phyloP scores from a whole-genome alignment of 2,797 vertebrate genomes.

The Falco naumanni region DNA sequence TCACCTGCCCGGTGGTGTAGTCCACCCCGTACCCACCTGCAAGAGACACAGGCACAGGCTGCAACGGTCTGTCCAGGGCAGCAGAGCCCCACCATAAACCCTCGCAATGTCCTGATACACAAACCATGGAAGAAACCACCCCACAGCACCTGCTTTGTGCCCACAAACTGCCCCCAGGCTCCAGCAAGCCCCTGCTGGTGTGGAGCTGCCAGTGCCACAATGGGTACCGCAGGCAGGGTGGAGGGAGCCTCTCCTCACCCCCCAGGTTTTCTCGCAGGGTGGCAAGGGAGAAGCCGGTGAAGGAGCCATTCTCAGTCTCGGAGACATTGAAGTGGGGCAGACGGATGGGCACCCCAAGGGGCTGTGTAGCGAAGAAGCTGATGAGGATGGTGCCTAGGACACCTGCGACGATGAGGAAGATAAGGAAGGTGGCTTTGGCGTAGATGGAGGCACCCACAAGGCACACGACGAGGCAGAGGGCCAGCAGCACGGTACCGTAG shows the following conservation, averaged over 20 bases:
- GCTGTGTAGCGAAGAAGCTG: slow-evolving; percentile 85
- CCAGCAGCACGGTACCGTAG: slow-evolving; percentile 81
- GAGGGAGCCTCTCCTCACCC: slow-evolving; percentile 72
- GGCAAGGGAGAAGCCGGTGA: slow-evolving; percentile 87
- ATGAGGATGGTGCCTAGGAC: slow-evolving; percentile 85
- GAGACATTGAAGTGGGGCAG: slow-evolving; percentile 44
- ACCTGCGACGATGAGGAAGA: slow-evolving; percentile 87
- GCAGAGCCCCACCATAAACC: background rate
- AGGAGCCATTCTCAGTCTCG: slow-evolving; percentile 71
- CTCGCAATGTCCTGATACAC: background rate
- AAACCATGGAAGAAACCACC: background rate
- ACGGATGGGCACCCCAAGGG: slow-evolving; percentile 70
- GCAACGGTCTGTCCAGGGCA: background rate
- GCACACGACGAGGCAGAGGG: slow-evolving; percentile 89
- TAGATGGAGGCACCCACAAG: slow-evolving; percentile 90
- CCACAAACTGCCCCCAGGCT: background rate
- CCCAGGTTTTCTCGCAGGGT: slow-evolving; percentile 84
- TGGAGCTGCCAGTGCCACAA: background rate
- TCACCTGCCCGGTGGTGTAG: slow-evolving; percentile 86
- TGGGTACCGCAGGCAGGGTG: rapidly evolving
- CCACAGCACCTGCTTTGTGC: background rate
- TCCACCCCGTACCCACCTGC: slow-evolving; percentile 83
- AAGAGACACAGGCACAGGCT: background rate
- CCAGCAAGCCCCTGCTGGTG: background rate
- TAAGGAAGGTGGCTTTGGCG: slow-evolving; percentile 90